A percentile compares a stretch with the other conserved stretches of the same genome.
Evolutionary conservation across 2,888 invertebrate genomes (phyloP).

Genomic region (Cryptocheilus praepositus): DNA sequence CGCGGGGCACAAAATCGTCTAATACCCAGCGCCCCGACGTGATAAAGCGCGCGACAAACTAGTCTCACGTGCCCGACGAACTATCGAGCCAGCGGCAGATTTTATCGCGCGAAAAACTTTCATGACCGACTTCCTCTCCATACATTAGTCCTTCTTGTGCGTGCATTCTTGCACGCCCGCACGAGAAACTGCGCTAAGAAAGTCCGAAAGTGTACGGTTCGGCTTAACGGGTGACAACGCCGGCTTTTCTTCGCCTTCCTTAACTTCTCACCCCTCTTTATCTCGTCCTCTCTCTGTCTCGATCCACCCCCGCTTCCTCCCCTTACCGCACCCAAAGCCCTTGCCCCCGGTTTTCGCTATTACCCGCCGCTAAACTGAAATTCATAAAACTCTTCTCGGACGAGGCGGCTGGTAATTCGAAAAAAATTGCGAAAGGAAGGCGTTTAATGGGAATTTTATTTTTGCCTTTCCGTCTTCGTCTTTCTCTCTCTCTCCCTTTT

Average conservation of each 20-base stretch:
- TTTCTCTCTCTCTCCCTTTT: not conserved
- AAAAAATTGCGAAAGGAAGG: no score
- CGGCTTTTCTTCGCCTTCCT: constrained; percentile 6
- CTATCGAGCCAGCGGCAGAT: not conserved
- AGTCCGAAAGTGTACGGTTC: no score
- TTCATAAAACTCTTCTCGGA: no score
- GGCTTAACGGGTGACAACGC: no score
- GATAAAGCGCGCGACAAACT: no score
- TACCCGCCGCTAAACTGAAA: no score
- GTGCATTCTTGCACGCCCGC: not conserved
- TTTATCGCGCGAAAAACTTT: no score
- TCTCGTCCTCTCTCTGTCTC: not conserved
- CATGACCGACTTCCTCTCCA: no score
- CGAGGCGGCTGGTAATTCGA: no score
- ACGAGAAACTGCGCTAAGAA: no score
- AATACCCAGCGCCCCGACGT: no score
- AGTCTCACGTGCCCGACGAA: constrained; percentile 2
- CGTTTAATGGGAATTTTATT: not conserved
- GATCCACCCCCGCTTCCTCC: not conserved
- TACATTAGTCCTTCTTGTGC: not conserved
- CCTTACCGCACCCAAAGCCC: not conserved
- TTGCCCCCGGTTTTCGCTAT: not conserved
- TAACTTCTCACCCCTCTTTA: constrained; percentile 10
- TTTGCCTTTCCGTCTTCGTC: not conserved
- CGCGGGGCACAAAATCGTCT: no score